Conservation (phyloP, 2,888 invertebrate genomes). For the Ormyrus pomaceus region DNA sequence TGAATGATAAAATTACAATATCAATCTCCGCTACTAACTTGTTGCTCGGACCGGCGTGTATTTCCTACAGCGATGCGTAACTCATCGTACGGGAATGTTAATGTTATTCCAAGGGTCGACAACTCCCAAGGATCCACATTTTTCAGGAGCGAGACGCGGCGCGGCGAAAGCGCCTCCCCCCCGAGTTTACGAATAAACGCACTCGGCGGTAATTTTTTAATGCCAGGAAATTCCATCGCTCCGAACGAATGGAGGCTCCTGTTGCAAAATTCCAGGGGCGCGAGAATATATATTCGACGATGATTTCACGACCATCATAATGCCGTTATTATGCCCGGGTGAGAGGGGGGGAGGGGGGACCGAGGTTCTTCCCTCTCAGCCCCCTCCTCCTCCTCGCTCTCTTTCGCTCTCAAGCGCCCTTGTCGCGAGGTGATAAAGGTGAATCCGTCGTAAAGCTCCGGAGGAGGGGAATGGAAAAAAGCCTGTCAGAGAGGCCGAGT, state of each 20-base stretch:
- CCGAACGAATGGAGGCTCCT: background rate
- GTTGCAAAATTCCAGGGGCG: no score
- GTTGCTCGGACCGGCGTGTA: slow-evolving; percentile 10
- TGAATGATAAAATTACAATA: slow-evolving; percentile 27
- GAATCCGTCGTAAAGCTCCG: slow-evolving; percentile 29
- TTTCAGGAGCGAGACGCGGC: no score
- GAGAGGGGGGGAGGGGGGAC: background rate
- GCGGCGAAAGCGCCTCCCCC: no score
- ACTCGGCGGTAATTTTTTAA: slow-evolving; percentile 28
- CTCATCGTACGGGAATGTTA: background rate
- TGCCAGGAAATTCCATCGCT: slow-evolving; percentile 3
- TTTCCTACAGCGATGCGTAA: no score
- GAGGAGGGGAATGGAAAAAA: slow-evolving; percentile 13
- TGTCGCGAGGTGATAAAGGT: slow-evolving; percentile 19
- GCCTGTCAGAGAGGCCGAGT: slow-evolving; percentile 13
- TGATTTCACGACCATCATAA: slow-evolving; percentile 29
- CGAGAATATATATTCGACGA: background rate
- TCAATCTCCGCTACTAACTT: slow-evolving; percentile 29
- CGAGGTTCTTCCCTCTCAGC: background rate
- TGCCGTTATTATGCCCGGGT: slow-evolving; percentile 9
- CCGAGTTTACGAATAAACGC: background rate
- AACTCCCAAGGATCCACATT: background rate
- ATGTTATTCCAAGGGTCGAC: background rate
- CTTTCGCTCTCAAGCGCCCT: background rate
- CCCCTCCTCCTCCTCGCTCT: background rate